A percentile compares a stretch with the other conserved stretches of the same genome.
Conservation (phyloP, 2,113 vertebrate species). For the Actenoides hombroni region DNA sequence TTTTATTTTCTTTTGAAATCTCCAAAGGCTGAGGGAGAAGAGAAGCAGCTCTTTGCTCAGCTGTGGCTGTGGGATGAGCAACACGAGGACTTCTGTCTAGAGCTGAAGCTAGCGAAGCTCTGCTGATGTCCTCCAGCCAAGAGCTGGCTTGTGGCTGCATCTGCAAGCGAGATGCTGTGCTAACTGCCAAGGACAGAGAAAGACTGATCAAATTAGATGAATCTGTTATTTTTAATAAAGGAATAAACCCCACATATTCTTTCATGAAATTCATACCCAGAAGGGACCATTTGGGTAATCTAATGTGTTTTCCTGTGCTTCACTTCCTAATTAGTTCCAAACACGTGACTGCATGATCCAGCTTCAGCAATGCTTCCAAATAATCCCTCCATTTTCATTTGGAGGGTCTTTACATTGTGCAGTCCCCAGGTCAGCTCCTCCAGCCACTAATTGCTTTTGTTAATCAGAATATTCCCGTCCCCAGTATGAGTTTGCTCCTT, state of each 20-base stretch:
- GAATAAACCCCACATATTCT: not conserved
- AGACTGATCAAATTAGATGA: not conserved
- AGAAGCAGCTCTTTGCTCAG: too few species aligned
- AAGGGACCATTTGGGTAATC: not conserved
- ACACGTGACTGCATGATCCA: not conserved
- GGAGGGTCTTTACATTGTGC: not conserved
- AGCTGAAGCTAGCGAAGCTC: not conserved
- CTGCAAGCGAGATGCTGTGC: not conserved
- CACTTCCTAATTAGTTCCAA: not conserved
- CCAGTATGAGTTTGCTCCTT: not conserved
- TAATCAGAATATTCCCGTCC: not conserved
- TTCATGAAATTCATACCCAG: not conserved
- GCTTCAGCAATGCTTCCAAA: not conserved
- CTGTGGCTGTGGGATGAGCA: not conserved
- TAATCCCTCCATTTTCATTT: not conserved
- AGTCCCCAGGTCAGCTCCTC: not conserved
- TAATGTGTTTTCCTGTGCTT: not conserved
- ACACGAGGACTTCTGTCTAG: too few species aligned
- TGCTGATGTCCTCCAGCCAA: not conserved
- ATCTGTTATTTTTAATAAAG: conserved; percentile 6
- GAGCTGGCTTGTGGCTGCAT: not conserved
- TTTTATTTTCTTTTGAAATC: not conserved
- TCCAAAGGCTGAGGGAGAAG: too few species aligned
- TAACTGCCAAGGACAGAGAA: not conserved
- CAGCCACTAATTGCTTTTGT: not conserved